Base-by-base conservation (phyloP, 2,797 vertebrate genomes). In the Cirrhinus mrigala region DNA sequence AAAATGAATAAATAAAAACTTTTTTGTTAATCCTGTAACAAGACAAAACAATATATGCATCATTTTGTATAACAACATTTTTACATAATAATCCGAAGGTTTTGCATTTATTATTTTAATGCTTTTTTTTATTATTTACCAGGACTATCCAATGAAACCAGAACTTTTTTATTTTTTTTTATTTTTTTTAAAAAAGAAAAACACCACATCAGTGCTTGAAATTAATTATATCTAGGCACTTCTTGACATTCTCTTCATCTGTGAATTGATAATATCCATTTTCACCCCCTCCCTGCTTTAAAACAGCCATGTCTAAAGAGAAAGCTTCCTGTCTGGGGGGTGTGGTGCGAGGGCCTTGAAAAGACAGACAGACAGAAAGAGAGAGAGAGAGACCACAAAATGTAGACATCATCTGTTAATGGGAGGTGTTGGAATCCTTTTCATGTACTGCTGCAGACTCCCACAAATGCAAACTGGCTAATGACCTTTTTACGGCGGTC, bases 401-500 rank as follows among this genome's bases (percentile, higher is more conserved):
- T 89, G 91, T 87, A 89, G 88, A 90, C 84, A 50, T 87, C 73
- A 90, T 91, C 89, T 91, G 91, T 83, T 90, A 91, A 91, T 89
- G 90, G 86, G 89, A 81, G 80, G 90, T 79, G 71, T 84, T 85
- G 92, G 93, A 94, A 94, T 94, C 92, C 93, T 94, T 95, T 95
- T 95, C 93, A 95, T 94, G 93, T 94, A 20, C 22, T 24, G 73
- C 87, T 83, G 88, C 90, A 92, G 92, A 91, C 93, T 91, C 88
- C 92, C 89, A 90, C 89, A 91, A 90, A 88, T 93, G 91, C 91
- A 91, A 91, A 89, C 91, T 24, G 91, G 90, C 90, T 91, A 93
- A 94, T 93, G 92, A 92, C 90, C 91, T 93, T 95, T 83, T 95
- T 95, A 95, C 91, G 92, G 93, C 88, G 87, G 91, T 88, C 89